Base-by-base conservation (phyloP, 2,888 invertebrate genomes). In the Ceraclea dissimilis region DNA sequence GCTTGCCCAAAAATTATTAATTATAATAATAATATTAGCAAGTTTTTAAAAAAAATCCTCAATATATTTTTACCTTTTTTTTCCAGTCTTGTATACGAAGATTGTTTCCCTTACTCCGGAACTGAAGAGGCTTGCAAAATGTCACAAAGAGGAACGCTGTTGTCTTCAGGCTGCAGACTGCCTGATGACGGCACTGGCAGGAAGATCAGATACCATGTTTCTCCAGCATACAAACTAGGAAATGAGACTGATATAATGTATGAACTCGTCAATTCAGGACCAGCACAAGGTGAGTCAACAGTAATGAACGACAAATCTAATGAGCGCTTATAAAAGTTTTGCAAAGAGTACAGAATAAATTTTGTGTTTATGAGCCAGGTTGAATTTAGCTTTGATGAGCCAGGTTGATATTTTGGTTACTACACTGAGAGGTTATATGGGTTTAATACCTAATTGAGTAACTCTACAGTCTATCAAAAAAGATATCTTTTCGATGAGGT, bases 211-310 rank as follows among this genome's bases (percentile, higher is more conserved):
- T 88, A 88, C 70, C 82, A 81, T 63, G 85, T 87, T 1, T 86
- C 85, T 0, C 91, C 92, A 0, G 86, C 88, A 20, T 88, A 88
- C 69, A 80, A 85, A 53, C 73, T 93, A 50, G 80, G 81, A 60
- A 83, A 82, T 61, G 88, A 88, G 68, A 79, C 83, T 13, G 93
- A 94, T 66, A 92, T 97, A 63, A 94, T 92, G 93, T 82, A 86
- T 53, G 96, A 97, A 69, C 93, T 97, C 52, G 79, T 85, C 72
- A 82, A 82, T 49, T 92, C 92, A 46, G 97, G 97, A 48, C 96
- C 96, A 1, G 93, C 96, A 1, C 95, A 95, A 82, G 90, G 88
- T 87, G 71, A 68, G 67, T 39, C 6, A 31, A 6, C 31, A 31
- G 11, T 8, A n/a, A n/a, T n/a, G n/a, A n/a, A n/a, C n/a, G n/a